Percentiles rank a stretch among this genome's conserved stretches.
phyloP scores from a whole-genome alignment of 37 sponge, comb jelly and placozoan genomes.

The Ephydatia muelleri region DNA sequence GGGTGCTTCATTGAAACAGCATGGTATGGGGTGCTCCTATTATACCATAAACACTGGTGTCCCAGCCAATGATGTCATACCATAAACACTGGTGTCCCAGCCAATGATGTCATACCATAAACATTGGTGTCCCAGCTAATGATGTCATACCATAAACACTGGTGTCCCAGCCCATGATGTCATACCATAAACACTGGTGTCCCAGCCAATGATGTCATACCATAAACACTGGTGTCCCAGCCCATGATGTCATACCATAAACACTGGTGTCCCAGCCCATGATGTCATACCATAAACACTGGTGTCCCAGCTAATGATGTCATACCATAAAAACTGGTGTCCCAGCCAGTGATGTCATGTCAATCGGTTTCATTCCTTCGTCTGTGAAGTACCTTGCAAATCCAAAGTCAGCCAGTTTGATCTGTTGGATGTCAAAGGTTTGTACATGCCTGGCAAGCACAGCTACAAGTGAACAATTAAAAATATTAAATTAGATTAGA shows the following conservation, averaged over 20 bases:
- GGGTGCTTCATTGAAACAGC: too few species aligned
- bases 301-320: too few species aligned
- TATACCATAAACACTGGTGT: too few species aligned
- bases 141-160: slow-evolving; percentile 91
- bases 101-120: slow-evolving; percentile 85
- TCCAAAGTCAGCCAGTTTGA: slow-evolving; percentile 94
- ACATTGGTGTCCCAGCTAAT: too few species aligned
- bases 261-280: slow-evolving; percentile 71
- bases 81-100: slow-evolving; percentile 97
- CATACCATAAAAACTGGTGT: slow-evolving; percentile 97
- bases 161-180: slow-evolving; percentile 92
- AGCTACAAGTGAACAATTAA: neutral
- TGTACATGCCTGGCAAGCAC: too few species aligned
- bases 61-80: too few species aligned
- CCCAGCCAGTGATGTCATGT: slow-evolving; percentile 89
- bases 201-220: slow-evolving; percentile 89
- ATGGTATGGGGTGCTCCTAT: too few species aligned
- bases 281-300: slow-evolving; percentile 11
- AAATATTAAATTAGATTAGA: neutral
- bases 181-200: slow-evolving; percentile 94
- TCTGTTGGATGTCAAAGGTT: slow-evolving; percentile 50
- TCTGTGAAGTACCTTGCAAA: slow-evolving; percentile 86
- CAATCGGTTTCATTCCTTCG: slow-evolving; percentile 65
- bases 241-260: slow-evolving; percentile 41
- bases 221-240: slow-evolving; percentile 54